These are phyloP conservation scores for Pholis gunnellus DNA, from an alignment of 2,113 vertebrate genomes.

Conservation along the genomic window DNA sequence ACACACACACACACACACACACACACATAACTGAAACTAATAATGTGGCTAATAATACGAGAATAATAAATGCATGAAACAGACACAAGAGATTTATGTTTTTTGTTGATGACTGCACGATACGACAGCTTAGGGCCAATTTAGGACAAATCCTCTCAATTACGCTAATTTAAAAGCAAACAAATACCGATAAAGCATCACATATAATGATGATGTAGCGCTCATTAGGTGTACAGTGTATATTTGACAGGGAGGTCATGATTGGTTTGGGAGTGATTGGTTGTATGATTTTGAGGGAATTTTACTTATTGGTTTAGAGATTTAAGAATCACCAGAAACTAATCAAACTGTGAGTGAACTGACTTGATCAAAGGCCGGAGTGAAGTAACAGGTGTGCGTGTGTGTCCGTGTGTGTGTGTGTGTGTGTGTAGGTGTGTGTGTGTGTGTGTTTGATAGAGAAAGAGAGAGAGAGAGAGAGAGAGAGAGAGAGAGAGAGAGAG, in stretches of 20 bases:
- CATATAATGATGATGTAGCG: neutral
- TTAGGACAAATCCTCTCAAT: neutral
- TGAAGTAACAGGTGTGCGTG: slow-evolving; percentile 11
- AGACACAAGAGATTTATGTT: neutral
- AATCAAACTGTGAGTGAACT: slow-evolving; percentile 19
- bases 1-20: no score
- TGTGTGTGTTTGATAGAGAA: no score
- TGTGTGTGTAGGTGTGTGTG: neutral
- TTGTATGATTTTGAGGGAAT: slow-evolving; percentile 22
- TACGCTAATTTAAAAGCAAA: neutral
- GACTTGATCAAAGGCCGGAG: slow-evolving; percentile 39
- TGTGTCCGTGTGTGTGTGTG: neutral
- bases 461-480: neutral
- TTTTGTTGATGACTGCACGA: neutral
- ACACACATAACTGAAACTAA: no score
- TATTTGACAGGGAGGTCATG: neutral
- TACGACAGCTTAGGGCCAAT: neutral
- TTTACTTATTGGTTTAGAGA: slow-evolving; percentile 4
- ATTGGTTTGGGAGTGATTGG: slow-evolving; percentile 1
- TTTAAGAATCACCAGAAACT: neutral
- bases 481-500: no score
- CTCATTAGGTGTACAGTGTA: neutral
- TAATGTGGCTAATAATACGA: neutral
- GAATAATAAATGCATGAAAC: neutral
- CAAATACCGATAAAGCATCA: neutral